Evolutionary conservation across 2,888 invertebrate genomes (phyloP), one percentile per base, ranked within the genome.

Genomic region (Thumatha senex): DNA sequence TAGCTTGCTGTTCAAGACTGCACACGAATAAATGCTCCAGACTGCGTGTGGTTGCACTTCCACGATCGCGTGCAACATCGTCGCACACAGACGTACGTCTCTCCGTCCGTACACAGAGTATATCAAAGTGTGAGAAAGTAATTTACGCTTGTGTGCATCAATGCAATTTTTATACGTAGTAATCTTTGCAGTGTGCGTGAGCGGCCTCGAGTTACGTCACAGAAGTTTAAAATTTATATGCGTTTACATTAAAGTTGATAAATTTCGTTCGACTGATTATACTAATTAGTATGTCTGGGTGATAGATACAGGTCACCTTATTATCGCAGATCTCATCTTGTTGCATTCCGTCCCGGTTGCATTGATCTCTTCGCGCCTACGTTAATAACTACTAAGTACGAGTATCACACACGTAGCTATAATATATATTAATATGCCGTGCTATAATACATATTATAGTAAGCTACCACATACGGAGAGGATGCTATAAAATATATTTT

Each of bases 1-100:
- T 8, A n/a, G n/a, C 30, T n/a, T 13, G 29, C 29, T 42, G 36
- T 51, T 35, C 47, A 48, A 44, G 41, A 40, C 31, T 39, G 70
- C 71, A 74, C 85, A 76, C 63, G 61, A 86, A 82, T 67, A 86
- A 85, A 83, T 59, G 76, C 76, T 77, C 78, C 47, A 51, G 57
- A 67, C 72, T 80, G 80, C 80, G 82, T 82, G 81, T 76, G 76
- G 78, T 55, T 80, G 80, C 78, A 78, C 74, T 77, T 75, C 53
- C 40, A 58, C 70, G 74, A 78, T 84, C 82, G 85, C 85, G 80
- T 84, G 84, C 82, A 80, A 70, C 74, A 56, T 69, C 76, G 68
- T 59, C 38, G 15, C 54, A 60, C 73, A 76, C 78, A 78, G 76
- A 73, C 63, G 49, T 54, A 56, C 51, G 62, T 31, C 12, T 29